Evolutionary conservation across 1,140 invertebrate species (phyloP), one percentile per base, ranked within the genome.

Genomic region (Bombus breviceps): DNA sequence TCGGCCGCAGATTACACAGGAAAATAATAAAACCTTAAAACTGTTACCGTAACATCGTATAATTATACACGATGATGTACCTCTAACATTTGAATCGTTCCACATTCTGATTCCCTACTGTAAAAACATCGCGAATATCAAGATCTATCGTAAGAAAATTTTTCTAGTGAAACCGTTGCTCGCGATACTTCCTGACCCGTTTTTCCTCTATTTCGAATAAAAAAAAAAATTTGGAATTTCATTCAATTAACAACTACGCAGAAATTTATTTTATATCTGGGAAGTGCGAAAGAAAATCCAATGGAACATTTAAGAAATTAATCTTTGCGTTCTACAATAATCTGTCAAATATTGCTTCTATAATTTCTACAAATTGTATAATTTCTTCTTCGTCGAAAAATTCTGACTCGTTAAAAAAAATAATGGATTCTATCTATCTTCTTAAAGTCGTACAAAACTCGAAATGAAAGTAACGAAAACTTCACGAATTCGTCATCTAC

Each of bases 131-230:
- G 62, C 12, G 13, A 59, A 73, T 73, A 73, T 43, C 37, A 73
- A 81, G 18, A 62, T 57, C 4, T 28, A 73, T 43, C 53, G 37
- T 39, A 73, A 62, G 41, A 62, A 53, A 39, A 71, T 18, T 43
- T 64, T 73, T 73, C n/a, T 43, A 41, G 69, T 34, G 69, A 81
- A 73, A 73, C n/a, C 22, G n/a, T 28, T 43, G 66, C 28, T 39
- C 28, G 39, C 9, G 34, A 81, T 81, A 34, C 41, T 57, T n/a
- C 53, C 32, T 81, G 53, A 73, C 39, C 53, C 5, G 18, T 81
- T 43, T 62, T 62, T n/a, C 39, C 22, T 69, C 39, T 69, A 39
- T 28, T 39, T 10, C 13, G 3, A 71, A 10, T 32, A 41, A 28
- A 71, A 10, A 41, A 59, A 71, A 59, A 71, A 5, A 57, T 47